These are phyloP conservation scores for Manis javanica DNA, from an alignment of 2,797 vertebrate species.

Conservation along the genomic window DNA sequence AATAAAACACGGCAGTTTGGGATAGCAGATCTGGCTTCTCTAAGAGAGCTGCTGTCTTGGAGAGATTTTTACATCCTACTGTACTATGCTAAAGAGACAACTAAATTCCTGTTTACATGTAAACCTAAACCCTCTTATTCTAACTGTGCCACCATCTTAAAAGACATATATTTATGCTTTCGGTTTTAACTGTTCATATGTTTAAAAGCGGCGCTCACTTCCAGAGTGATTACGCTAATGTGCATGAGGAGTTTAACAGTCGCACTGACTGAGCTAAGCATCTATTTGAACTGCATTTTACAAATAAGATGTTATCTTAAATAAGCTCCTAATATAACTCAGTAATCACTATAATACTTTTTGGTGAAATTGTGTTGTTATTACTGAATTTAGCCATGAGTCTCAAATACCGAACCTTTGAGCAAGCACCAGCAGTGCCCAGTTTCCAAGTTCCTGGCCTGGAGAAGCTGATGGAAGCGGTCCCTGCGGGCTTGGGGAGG, in stretches of 20 bases:
- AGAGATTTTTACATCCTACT: neutral
- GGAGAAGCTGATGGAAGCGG: rapidly evolving
- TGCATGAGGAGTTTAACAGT: constrained; percentile 75
- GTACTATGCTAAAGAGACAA: neutral
- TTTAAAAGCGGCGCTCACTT: constrained; percentile 77
- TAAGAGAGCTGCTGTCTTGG: neutral
- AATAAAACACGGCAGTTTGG: neutral
- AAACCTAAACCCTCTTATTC: constrained; percentile 59
- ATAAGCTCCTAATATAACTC: constrained; percentile 77
- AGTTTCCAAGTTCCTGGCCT: neutral
- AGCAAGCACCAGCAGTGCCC: neutral
- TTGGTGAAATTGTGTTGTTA: constrained; percentile 68
- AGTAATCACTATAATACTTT: constrained; percentile 78
- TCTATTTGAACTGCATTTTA: constrained; percentile 78
- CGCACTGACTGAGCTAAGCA: constrained; percentile 69
- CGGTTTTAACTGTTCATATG: constrained; percentile 73
- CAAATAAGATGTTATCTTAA: constrained; percentile 83
- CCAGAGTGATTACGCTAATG: constrained; percentile 76
- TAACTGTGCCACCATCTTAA: constrained; percentile 54
- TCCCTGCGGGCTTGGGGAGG: neutral
- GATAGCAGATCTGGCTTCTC: neutral
- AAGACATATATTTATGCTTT: constrained; percentile 73
- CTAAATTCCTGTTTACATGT: constrained; percentile 63
- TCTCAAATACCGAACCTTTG: constrained; percentile 47
- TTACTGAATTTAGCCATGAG: constrained; percentile 73